These are phyloP conservation scores for Atethmia centrago DNA, from an alignment of 2,888 invertebrate genomes.

Conservation along the genomic window DNA sequence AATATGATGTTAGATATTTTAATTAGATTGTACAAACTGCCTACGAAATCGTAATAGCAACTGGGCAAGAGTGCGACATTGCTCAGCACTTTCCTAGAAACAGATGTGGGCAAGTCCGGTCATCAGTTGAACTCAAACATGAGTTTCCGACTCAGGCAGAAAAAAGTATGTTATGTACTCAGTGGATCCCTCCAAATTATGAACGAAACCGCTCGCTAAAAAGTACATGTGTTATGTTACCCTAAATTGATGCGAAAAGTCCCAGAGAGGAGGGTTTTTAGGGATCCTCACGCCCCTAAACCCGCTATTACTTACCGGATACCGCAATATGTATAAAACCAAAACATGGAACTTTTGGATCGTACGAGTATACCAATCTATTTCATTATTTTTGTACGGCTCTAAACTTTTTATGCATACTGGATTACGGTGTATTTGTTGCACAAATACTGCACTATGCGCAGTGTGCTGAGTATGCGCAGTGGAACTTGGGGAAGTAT, in stretches of 20 bases:
- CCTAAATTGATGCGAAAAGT: slow-evolving; percentile 55
- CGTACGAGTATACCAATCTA: slow-evolving; percentile 44
- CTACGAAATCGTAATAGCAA: slow-evolving; percentile 2
- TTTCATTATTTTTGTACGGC: slow-evolving; percentile 27
- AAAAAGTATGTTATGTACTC: slow-evolving; percentile 22
- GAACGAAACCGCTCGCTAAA: slow-evolving; percentile 43
- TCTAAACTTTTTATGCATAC: slow-evolving; percentile 35
- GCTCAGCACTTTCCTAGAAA: neutral
- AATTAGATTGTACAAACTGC: neutral
- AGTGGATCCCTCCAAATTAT: slow-evolving; percentile 49
- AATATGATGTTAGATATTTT: neutral
- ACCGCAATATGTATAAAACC: slow-evolving; percentile 60
- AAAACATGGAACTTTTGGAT: slow-evolving; percentile 41
- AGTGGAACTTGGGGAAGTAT: neutral
- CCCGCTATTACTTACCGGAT: slow-evolving; percentile 50
- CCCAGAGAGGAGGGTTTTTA: slow-evolving; percentile 44
- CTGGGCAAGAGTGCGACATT: neutral
- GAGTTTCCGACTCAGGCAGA: neutral
- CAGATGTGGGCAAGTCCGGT: neutral
- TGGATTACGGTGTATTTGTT: slow-evolving; percentile 9
- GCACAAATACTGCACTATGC: neutral
- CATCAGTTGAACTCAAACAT: neutral
- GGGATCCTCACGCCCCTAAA: slow-evolving; percentile 37
- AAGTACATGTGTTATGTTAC: slow-evolving; percentile 56
- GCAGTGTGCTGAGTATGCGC: neutral